Percentiles rank a stretch among this genome's conserved stretches.
Evolutionary conservation across 1,140 invertebrate species (phyloP).

Genomic region (Drosophila persimilis): DNA sequence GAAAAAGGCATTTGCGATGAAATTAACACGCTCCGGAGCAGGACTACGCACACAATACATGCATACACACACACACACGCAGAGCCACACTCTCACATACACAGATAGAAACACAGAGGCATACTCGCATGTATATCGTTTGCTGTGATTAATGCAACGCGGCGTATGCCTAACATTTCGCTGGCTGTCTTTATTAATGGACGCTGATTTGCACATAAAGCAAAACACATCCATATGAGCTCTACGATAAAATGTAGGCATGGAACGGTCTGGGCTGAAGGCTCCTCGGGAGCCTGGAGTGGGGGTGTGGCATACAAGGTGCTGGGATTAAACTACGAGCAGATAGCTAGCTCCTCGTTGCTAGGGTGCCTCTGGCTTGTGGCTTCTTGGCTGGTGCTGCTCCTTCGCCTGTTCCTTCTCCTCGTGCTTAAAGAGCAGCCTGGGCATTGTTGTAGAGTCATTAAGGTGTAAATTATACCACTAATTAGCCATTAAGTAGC

Average conservation of each 20-base stretch:
- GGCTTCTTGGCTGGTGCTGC: constrained; percentile 41
- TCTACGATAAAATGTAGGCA: constrained; percentile 38
- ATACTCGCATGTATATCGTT: constrained; percentile 46
- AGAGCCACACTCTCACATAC: background rate
- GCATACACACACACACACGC: background rate
- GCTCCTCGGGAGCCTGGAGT: background rate
- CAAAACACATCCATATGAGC: constrained; percentile 46
- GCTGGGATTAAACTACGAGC: constrained; percentile 49
- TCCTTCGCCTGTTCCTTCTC: background rate
- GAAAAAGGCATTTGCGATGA: constrained; percentile 74
- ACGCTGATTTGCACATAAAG: constrained; percentile 76
- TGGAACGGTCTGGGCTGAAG: too few relatives aligned
- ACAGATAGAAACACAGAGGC: constrained; percentile 2
- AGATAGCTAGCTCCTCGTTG: constrained; percentile 25
- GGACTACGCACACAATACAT: constrained; percentile 27
- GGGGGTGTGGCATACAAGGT: constrained; percentile 13
- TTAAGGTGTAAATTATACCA: constrained; percentile 81
- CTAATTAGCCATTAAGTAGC: constrained; percentile 78
- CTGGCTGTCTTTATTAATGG: constrained; percentile 75
- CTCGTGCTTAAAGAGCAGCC: constrained; percentile 31
- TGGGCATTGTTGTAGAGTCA: constrained; percentile 72
- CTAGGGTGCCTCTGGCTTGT: constrained; percentile 22
- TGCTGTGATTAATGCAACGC: constrained; percentile 73
- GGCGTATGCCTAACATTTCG: constrained; percentile 66
- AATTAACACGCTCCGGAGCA: constrained; percentile 61